Conservation (phyloP, 2,113 vertebrate species). For the Chiloscyllium plagiosum region DNA sequence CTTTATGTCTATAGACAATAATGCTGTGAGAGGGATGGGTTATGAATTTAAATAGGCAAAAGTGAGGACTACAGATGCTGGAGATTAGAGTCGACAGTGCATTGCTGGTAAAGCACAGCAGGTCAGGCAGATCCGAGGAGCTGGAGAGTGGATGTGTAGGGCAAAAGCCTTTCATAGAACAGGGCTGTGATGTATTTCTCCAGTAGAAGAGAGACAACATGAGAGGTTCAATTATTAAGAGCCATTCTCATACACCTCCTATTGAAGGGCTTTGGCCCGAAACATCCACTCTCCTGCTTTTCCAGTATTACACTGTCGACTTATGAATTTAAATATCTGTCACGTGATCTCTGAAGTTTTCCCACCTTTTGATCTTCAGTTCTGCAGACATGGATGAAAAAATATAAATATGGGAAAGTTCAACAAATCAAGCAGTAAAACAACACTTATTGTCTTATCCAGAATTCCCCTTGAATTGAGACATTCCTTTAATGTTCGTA, state of each 20-base stretch:
- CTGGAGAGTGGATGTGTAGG: no score
- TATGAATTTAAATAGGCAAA: no score
- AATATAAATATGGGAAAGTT: not conserved
- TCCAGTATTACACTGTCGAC: no score
- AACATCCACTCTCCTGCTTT: no score
- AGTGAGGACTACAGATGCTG: no score
- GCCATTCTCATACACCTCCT: not conserved
- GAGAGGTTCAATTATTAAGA: not conserved
- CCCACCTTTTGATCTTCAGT: not conserved
- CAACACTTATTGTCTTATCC: not conserved
- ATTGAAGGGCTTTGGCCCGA: no score
- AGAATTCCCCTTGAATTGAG: not conserved
- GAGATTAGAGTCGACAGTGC: no score
- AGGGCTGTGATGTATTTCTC: not conserved
- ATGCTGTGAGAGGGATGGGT: no score
- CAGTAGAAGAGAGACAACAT: not conserved
- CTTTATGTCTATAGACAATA: no score
- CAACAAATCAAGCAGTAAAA: not conserved
- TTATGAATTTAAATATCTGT: not conserved
- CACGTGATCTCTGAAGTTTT: not conserved
- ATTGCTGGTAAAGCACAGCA: no score
- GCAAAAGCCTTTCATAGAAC: not conserved
- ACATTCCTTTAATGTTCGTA: not conserved
- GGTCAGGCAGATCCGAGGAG: no score
- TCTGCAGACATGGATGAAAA: not conserved